Conservation (phyloP, 1,140 invertebrate species). For the Neodiprion fabricii region DNA sequence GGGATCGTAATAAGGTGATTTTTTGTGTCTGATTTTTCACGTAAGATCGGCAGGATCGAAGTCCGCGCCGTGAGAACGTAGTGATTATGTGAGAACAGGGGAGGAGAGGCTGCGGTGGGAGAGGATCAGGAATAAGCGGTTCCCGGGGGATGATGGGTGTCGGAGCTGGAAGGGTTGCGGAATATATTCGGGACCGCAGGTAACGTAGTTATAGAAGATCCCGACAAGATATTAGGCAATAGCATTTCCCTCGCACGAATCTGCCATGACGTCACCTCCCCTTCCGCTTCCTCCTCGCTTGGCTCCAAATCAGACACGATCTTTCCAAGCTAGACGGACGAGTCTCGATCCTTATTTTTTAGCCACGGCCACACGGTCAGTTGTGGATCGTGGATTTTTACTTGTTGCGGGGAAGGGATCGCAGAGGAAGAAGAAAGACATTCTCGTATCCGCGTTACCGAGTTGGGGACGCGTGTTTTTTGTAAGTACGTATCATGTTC, state of each 20-base stretch:
- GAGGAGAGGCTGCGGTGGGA: not conserved
- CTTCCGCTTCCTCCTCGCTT: not conserved
- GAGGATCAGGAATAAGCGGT: conserved; percentile 1
- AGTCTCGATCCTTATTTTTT: not conserved
- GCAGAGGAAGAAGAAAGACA: no score
- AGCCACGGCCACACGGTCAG: no score
- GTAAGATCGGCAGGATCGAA: not conserved
- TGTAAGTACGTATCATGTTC: no score
- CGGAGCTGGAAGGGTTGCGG: not conserved
- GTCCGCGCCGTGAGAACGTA: not conserved
- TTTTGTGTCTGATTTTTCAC: conserved; percentile 6
- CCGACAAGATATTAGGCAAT: conserved; percentile 2
- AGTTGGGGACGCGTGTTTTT: no score
- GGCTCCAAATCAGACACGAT: not conserved
- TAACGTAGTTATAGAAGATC: conserved; percentile 3
- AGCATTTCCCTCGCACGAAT: not conserved
- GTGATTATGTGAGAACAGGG: not conserved
- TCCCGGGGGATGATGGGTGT: not conserved
- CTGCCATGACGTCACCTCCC: not conserved
- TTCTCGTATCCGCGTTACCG: no score
- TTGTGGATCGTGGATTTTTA: no score
- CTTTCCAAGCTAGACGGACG: not conserved
- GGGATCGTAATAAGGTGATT: conserved; percentile 1
- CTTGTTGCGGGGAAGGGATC: no score
- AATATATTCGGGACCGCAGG: not conserved